Evolutionary conservation across 1,140 invertebrate genomes (phyloP).

Genomic region (Habropoda laboriosa): DNA sequence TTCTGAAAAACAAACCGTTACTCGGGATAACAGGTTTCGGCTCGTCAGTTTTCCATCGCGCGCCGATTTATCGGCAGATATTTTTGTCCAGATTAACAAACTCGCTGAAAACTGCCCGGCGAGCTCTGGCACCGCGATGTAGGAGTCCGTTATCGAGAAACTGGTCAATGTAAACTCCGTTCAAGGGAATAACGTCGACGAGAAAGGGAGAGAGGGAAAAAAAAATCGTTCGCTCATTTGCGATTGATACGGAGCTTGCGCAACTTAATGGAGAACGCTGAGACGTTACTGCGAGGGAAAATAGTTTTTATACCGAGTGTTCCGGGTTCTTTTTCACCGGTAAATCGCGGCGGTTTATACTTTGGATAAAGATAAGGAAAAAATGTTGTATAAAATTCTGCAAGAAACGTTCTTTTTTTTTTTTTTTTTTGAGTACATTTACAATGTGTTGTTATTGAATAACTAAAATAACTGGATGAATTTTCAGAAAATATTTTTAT

Average conservation of each 20-base stretch:
- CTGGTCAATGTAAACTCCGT: not conserved
- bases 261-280: not conserved
- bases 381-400: no score
- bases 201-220: not conserved
- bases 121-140: not conserved
- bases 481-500: no score
- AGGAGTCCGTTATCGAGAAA: not conserved
- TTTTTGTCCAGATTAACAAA: constrained; percentile 22
- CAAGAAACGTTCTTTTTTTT: no score
- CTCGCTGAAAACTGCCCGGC: not conserved
- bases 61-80: not conserved
- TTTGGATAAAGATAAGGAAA: no score
- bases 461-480: no score
- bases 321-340: no score
- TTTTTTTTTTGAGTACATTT: no score
- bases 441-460: no score
- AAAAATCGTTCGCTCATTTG: not conserved
- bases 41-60: constrained; percentile 67
- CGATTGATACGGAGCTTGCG: not conserved
- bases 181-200: not conserved
- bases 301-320: not conserved
- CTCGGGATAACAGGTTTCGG: constrained; percentile 41
- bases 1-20: constrained; percentile 9
- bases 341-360: no score
- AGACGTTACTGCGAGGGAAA: not conserved